Evolutionary conservation across 2,113 vertebrate genomes (phyloP), one percentile per base, ranked within the genome.

Genomic region (Echinops telfairi): DNA sequence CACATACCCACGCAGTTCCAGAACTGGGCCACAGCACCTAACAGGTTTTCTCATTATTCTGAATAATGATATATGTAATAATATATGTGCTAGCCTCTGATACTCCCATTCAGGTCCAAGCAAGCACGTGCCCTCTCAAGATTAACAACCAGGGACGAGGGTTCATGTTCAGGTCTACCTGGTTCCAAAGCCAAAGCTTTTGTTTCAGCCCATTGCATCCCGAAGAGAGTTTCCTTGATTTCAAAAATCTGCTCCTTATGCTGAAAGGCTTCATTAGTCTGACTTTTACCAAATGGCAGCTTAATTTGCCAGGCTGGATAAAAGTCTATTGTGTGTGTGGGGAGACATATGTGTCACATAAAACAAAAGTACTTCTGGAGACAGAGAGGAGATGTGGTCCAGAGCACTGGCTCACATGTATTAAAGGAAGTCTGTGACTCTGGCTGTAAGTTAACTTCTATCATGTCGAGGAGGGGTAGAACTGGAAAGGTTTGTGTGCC

Each of bases 341-440:
- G 83, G 40, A 79, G 75, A 94, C 23, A 22, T 78, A 89, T 71
- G 40, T 70, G 25, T 27, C 68, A 64, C n/a, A 77, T 76, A 89
- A 95, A 95, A 80, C 27, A 76, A 92, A 89, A 66, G 36, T 29
- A 79, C 85, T 62, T 87, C 60, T 83, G 64, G 38, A 68, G 57
- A 83, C 70, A 92, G 78, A 89, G 86, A 92, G 40, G 86, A 90
- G 43, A 84, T 58, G 27, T 88, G 78, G 58, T 85, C 78, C 23
- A 14, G 64, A 91, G 79, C 62, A 68, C 40, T 27, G 82, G 93
- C 29, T 62, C 43, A 86, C 81, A 11, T 53, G 10, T 14, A 53
- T 53, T 53, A 53, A 53, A 75, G 3, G 25, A 29, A 25, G 19
- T 53, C 82, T 53, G 38, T 36, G 68, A 62, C 66, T 90, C n/a